phyloP scores from a whole-genome alignment of 1,140 invertebrate species.

The Calephelis virginiensis region DNA sequence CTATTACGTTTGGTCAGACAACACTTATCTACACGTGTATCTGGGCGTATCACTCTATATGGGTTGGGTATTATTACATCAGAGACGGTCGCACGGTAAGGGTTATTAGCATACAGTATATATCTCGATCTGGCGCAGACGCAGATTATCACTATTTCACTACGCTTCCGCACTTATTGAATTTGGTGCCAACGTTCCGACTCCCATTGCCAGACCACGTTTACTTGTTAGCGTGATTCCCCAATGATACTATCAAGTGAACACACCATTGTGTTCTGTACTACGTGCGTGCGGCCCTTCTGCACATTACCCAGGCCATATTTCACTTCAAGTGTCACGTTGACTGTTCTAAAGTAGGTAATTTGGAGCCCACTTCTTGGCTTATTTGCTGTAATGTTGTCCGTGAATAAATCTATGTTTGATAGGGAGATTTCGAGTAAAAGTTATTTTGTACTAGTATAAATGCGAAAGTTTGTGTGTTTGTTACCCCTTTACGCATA shows the following conservation, averaged over 20 bases:
- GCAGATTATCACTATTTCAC: constrained; percentile 49
- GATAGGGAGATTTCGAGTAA: constrained; percentile 19
- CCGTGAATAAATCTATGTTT: constrained; percentile 37
- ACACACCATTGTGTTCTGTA: constrained; percentile 38
- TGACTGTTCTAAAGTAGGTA: constrained; percentile 40
- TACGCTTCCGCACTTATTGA: constrained; percentile 68
- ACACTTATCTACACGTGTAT: constrained; percentile 65
- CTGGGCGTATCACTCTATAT: constrained; percentile 70
- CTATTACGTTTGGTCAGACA: constrained; percentile 51
- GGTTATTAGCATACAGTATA: constrained; percentile 73
- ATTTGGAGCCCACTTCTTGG: constrained; percentile 42
- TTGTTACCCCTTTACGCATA: too few species aligned
- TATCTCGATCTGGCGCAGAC: constrained; percentile 61
- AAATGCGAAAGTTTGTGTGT: too few species aligned
- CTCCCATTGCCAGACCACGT: constrained; percentile 53
- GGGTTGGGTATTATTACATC: constrained; percentile 71
- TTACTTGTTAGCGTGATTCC: constrained; percentile 69
- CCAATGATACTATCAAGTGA: constrained; percentile 63
- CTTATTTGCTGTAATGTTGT: constrained; percentile 33
- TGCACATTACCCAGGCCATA: constrained; percentile 43
- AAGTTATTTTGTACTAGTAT: not conserved
- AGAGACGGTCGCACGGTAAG: constrained; percentile 62
- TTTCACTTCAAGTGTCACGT: constrained; percentile 44
- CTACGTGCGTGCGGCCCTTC: constrained; percentile 42
- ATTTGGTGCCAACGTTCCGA: constrained; percentile 57